A percentile compares a stretch with the other conserved stretches of the same genome.
Evolutionary conservation across 2,888 invertebrate species (phyloP).

Genomic region (Nomada ruficornis): DNA sequence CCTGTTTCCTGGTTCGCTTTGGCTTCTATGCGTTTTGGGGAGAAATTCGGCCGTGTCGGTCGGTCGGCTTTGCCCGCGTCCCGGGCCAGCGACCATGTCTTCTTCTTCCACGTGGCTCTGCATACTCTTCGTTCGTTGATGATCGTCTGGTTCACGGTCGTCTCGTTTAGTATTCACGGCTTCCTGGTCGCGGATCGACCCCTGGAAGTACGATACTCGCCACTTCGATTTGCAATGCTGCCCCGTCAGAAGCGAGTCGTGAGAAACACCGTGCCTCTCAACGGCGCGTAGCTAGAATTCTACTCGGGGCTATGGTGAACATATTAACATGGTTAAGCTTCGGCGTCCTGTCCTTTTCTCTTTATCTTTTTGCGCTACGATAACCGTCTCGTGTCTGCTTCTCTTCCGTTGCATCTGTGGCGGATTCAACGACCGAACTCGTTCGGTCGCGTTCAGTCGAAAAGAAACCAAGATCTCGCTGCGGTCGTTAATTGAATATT

Average conservation of each 20-base stretch:
- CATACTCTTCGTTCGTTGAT: slow-evolving; percentile 61
- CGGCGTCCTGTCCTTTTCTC: not conserved
- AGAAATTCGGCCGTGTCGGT: slow-evolving; percentile 63
- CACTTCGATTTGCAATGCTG: slow-evolving; percentile 69
- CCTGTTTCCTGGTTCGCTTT: slow-evolving; percentile 52
- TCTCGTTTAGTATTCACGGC: slow-evolving; percentile 45
- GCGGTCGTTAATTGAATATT: slow-evolving; percentile 3
- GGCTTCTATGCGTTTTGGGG: slow-evolving; percentile 37
- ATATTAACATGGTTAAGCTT: slow-evolving; percentile 14
- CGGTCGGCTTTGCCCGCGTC: slow-evolving; percentile 70
- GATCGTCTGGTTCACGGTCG: slow-evolving; percentile 44
- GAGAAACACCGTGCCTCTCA: slow-evolving; percentile 40
- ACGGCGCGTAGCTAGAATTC: slow-evolving; percentile 30
- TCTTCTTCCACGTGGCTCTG: slow-evolving; percentile 72
- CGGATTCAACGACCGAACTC: slow-evolving; percentile 20
- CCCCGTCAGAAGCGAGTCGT: slow-evolving; percentile 50
- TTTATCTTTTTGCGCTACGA: not conserved
- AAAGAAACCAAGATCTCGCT: not conserved
- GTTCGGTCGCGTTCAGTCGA: not conserved
- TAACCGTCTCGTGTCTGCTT: slow-evolving; percentile 9
- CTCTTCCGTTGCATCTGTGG: not conserved
- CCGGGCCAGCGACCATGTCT: slow-evolving; percentile 77
- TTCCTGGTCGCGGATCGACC: slow-evolving; percentile 59
- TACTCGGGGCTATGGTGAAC: slow-evolving; percentile 23
- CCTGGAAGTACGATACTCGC: slow-evolving; percentile 69